Evolutionary conservation across 1,140 invertebrate genomes (phyloP).

Genomic region (Drosophila eugracilis): DNA sequence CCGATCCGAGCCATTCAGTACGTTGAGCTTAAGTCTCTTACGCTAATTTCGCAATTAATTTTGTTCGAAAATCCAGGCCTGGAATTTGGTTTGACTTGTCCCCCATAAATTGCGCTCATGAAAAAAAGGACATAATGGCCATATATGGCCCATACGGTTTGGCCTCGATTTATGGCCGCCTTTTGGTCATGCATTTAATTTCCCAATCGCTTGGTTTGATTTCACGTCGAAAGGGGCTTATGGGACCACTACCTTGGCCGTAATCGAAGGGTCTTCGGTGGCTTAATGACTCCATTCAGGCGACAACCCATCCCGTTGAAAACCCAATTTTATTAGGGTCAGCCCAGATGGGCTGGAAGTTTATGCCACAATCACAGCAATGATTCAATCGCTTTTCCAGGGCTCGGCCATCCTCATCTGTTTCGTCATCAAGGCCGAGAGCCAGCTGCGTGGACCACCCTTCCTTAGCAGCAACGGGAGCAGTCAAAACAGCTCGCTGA

Average conservation of each 20-base stretch:
- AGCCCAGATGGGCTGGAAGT: constrained; percentile 13
- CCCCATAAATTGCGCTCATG: constrained; percentile 38
- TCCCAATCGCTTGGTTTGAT: constrained; percentile 34
- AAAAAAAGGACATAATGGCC: constrained; percentile 23
- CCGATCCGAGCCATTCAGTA: constrained; percentile 35
- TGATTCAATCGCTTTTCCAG: constrained; percentile 69
- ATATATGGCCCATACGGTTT: constrained; percentile 34
- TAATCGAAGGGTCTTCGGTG: constrained; percentile 25
- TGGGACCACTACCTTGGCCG: not conserved
- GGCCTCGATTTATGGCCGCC: constrained; percentile 54
- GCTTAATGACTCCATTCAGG: constrained; percentile 36
- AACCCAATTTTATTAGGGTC: constrained; percentile 48
- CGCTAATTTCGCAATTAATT: constrained; percentile 64
- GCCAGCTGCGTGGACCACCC: constrained; percentile 64
- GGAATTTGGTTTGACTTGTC: constrained; percentile 16
- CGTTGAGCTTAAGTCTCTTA: constrained; percentile 3
- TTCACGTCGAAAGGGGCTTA: not conserved
- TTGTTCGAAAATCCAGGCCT: constrained; percentile 21
- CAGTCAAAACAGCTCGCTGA: constrained; percentile 64
- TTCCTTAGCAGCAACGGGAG: constrained; percentile 65
- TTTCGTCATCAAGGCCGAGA: constrained; percentile 85
- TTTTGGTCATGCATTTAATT: constrained; percentile 38
- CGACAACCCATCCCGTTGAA: constrained; percentile 23
- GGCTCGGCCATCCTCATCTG: constrained; percentile 85
- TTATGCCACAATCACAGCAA: constrained; percentile 23